These are phyloP conservation scores for Bombus cullumanus DNA, from an alignment of 1,140 invertebrate species.

Conservation along the genomic window DNA sequence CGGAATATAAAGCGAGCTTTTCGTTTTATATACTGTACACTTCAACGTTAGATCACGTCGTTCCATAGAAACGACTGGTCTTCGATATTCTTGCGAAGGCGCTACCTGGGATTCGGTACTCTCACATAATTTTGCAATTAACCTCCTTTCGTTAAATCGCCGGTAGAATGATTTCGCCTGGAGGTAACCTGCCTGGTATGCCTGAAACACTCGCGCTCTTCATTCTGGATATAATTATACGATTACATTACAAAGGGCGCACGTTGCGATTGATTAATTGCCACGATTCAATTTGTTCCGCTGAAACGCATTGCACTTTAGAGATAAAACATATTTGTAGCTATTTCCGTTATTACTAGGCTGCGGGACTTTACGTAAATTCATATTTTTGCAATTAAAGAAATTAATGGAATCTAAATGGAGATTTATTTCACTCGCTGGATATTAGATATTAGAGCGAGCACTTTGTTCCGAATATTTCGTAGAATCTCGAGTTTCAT, in stretches of 20 bases:
- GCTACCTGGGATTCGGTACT: neutral
- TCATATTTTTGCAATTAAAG: neutral
- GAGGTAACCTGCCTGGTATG: neutral
- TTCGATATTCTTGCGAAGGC: neutral
- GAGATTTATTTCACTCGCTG: too few species aligned
- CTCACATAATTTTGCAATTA: constrained; percentile 48
- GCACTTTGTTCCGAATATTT: too few species aligned
- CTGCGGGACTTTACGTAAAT: neutral
- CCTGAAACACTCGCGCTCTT: neutral
- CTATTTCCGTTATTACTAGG: neutral
- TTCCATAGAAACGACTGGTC: neutral
- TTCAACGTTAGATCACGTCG: neutral
- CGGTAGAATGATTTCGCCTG: neutral
- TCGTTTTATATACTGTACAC: neutral
- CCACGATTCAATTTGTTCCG: neutral
- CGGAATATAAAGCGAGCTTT: too few species aligned
- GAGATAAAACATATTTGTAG: neutral
- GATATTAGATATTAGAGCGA: too few species aligned
- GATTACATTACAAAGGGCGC: neutral
- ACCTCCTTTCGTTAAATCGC: constrained; percentile 34
- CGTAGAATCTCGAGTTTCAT: neutral
- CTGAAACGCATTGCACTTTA: neutral
- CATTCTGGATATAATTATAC: constrained; percentile 1
- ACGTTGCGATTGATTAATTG: constrained; percentile 10
- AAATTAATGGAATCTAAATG: neutral